These are phyloP conservation scores for Pogonomyrmex californicus DNA, from an alignment of 1,140 invertebrate species.

Conservation along the genomic window DNA sequence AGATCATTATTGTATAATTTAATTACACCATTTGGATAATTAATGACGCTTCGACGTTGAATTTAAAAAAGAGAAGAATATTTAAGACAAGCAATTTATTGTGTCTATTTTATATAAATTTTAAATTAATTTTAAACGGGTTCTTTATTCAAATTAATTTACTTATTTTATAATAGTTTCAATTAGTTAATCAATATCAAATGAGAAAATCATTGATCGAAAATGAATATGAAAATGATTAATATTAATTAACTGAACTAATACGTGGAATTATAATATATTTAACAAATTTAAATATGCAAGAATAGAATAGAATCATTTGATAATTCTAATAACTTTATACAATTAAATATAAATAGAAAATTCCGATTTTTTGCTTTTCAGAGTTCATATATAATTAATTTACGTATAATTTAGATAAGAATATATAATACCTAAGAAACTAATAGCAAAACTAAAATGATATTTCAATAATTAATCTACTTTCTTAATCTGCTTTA, in stretches of 20 bases:
- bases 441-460: background rate
- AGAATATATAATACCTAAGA: background rate
- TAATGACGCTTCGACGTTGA: conserved; percentile 41
- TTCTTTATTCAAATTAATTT: background rate
- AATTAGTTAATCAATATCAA: background rate
- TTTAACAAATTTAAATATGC: background rate
- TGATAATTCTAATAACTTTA: background rate
- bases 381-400: background rate
- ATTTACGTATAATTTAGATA: background rate
- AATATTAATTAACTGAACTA: background rate
- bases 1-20: conserved; percentile 35
- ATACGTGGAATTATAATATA: background rate
- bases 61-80: background rate
- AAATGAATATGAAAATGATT: background rate
- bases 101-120: background rate
- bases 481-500: background rate
- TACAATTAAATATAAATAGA: background rate
- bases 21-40: background rate
- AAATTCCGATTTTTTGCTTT: background rate
- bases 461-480: background rate
- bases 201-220: background rate
- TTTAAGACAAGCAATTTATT: background rate
- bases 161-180: background rate
- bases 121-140: background rate
- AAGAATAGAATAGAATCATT: too few species aligned